Evolutionary conservation across 2,113 vertebrate genomes (phyloP).

Genomic region (Pituophis catenifer): DNA sequence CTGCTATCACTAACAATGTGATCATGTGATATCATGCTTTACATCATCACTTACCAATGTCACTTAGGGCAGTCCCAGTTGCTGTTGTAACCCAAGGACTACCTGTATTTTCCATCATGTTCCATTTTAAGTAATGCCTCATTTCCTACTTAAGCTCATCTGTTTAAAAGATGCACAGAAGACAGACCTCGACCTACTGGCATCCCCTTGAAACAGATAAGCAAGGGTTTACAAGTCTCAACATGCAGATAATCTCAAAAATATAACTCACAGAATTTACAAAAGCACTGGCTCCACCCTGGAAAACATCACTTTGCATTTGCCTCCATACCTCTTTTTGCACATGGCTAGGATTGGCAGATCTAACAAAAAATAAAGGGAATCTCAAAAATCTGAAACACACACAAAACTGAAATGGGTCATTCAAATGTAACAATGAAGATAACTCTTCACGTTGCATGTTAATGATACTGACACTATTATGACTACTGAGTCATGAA

Average conservation of each 20-base stretch:
- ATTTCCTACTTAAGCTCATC: background rate
- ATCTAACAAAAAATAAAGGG: background rate
- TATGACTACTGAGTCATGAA: background rate
- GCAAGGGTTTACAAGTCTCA: background rate
- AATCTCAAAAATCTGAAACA: background rate
- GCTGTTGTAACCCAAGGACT: background rate
- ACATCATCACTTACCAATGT: background rate
- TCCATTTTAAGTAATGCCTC: background rate
- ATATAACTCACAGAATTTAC: too few relatives aligned
- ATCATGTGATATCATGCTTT: background rate
- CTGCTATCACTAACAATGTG: background rate
- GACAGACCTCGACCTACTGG: background rate
- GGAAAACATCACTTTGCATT: background rate
- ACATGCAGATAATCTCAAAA: background rate
- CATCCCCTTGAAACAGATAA: background rate
- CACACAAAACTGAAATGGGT: background rate
- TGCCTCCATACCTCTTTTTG: background rate
- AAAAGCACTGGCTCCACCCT: background rate
- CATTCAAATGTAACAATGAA: background rate
- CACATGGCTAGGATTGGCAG: background rate
- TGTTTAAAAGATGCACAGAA: background rate
- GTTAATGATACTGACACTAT: background rate
- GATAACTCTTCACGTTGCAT: background rate
- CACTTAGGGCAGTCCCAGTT: background rate
- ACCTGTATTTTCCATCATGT: background rate